Evolutionary conservation across 2,797 vertebrate species (phyloP), one percentile per base, ranked within the genome.

Genomic region (Myripristis jacobus): DNA sequence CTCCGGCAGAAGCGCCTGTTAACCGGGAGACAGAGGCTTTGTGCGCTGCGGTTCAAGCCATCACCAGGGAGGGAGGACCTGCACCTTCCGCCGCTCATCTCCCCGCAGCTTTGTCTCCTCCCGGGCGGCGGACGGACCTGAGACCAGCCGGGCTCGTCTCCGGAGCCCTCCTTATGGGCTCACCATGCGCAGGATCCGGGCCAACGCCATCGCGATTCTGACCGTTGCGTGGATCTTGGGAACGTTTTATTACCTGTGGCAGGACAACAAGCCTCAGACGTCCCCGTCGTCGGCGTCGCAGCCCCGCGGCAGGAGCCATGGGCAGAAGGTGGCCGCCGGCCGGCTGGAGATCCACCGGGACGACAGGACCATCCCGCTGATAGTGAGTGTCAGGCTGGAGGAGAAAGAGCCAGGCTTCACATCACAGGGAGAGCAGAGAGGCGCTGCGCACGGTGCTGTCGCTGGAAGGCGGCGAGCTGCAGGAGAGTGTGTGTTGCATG

Each of bases 211-310:
- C 89, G 97, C 96, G 62, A 96, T 99, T 91, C 95, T 99, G 89
- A 98, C 97, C 13, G 96, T 97, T 51, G 97, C 97, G 70, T 98
- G 97, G 97, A 98, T 98, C 94, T 91, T 99, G 86, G 97, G 97
- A 68, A 98, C 97, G 89, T 98, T 98, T 87, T 99, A 99, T 94
- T 98, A 98, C 96, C 96, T 98, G 95, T 98, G 97, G 97, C 97
- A 98, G 95, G 97, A 98, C 95, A 97, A 92, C 93, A 97, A 96
- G 85, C 96, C 96, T 15, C 95, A 94, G 80, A 89, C 95, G 59
- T 91, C 94, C 70, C 91, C 95, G 58, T 92, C 94, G 29, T 89
- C 93, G 10, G 85, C 86, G 69, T 79, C 91, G 55, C 91, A 92
- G 80, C 85, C 77, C 65, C 91, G 91, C 65, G 79, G 83, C 72